Percentiles rank a stretch among this genome's conserved stretches.
Evolutionary conservation across 2,113 vertebrate genomes (phyloP).

Genomic region (Amia ocellicauda): DNA sequence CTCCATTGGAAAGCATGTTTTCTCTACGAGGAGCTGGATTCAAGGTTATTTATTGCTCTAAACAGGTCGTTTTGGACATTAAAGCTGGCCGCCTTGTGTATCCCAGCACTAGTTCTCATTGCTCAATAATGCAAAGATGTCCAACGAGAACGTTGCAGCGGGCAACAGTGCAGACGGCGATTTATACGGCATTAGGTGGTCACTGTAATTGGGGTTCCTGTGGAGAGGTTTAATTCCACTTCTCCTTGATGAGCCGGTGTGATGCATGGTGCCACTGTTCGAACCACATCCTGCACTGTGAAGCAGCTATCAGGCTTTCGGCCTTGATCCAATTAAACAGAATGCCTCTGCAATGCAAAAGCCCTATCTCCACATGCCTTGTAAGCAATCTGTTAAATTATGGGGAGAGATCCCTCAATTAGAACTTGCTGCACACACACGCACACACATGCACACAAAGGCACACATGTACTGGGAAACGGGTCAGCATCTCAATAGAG

Average conservation of each 20-base stretch:
- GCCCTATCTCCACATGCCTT: neutral
- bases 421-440: neutral
- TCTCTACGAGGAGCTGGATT: too few species aligned
- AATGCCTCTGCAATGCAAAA: neutral
- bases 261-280: too few species aligned
- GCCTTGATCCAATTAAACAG: neutral
- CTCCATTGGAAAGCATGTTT: too few species aligned
- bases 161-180: neutral
- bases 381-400: neutral
- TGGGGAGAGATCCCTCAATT: neutral
- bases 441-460: neutral
- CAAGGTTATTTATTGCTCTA: too few species aligned
- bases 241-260: too few species aligned
- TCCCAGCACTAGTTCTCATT: slow-evolving; percentile 1
- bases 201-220: slow-evolving; percentile 39
- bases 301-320: neutral
- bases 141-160: neutral
- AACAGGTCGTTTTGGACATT: too few species aligned
- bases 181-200: slow-evolving; percentile 24
- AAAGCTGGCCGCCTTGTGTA: too few species aligned
- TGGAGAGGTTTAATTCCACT: slow-evolving; percentile 10
- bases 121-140: slow-evolving; percentile 1
- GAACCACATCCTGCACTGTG: neutral
- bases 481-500: neutral
- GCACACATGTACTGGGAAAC: too few species aligned